A percentile compares a stretch with the other conserved stretches of the same genome.
phyloP scores from a whole-genome alignment of 2,113 vertebrate genomes.

The Cyanoramphus novaezelandiae region DNA sequence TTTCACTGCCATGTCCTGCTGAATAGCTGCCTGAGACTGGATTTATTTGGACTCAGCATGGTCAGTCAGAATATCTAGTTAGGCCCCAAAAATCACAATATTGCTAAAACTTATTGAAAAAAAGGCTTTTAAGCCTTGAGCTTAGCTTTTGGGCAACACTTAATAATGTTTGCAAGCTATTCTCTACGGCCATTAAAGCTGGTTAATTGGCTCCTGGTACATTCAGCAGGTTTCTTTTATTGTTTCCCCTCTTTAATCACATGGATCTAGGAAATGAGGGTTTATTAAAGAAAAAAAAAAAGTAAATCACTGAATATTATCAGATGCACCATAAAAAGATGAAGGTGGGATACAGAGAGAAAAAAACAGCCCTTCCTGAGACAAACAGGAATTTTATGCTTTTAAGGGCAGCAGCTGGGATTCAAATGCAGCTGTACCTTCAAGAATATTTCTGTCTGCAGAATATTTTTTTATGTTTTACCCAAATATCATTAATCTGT shows the following conservation, averaged over 20 bases:
- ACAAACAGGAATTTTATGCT: not conserved
- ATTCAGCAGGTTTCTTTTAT: not conserved
- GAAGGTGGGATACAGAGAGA: not conserved
- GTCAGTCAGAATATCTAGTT: not conserved
- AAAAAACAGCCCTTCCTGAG: not conserved
- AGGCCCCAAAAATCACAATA: not conserved
- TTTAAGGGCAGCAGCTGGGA: not conserved
- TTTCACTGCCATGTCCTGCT: not conserved
- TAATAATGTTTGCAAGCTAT: not conserved
- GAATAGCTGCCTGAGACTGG: not conserved
- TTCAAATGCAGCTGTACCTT: not conserved
- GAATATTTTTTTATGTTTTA: not conserved
- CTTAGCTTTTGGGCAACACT: not conserved
- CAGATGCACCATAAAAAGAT: not conserved
- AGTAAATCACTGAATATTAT: not conserved
- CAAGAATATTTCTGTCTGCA: not conserved
- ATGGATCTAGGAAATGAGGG: not conserved
- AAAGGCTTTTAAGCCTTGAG: not conserved
- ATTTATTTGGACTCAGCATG: not conserved
- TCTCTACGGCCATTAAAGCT: not conserved
- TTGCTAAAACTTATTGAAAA: not conserved
- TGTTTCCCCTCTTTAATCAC: not conserved
- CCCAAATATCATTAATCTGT: slow-evolving; percentile 1
- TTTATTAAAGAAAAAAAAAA: not conserved
- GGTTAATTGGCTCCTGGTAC: not conserved